phyloP scores from a whole-genome alignment of 2,797 vertebrate genomes.

The Acanthiza pusilla region DNA sequence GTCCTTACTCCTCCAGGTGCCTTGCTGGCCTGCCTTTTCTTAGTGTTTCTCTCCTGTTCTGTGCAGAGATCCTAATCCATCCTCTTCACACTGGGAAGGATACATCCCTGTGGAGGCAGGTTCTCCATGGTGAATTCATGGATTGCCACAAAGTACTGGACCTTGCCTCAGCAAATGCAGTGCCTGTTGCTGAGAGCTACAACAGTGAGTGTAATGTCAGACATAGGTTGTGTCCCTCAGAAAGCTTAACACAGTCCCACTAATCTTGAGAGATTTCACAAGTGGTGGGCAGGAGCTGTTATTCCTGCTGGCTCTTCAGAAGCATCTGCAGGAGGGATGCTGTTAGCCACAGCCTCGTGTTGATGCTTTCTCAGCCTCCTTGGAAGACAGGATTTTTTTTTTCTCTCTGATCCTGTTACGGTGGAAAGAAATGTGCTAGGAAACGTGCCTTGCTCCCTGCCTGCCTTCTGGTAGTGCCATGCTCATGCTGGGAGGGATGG shows the following conservation, averaged over 20 bases:
- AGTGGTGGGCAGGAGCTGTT: neutral
- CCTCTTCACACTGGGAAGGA: neutral
- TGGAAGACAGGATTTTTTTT: neutral
- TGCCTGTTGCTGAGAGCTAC: neutral
- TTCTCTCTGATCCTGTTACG: neutral
- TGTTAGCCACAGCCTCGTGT: neutral
- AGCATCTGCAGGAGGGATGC: neutral
- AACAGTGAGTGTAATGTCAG: neutral
- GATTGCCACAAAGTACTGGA: neutral
- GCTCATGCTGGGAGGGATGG: neutral
- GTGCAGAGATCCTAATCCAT: accelerated
- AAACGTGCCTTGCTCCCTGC: neutral
- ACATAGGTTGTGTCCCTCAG: neutral
- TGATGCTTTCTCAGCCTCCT: neutral
- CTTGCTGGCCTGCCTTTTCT: neutral
- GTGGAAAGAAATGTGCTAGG: neutral
- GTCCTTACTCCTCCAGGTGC: neutral
- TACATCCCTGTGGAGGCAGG: neutral
- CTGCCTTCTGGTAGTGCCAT: neutral
- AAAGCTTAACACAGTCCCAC: neutral
- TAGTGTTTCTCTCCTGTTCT: neutral
- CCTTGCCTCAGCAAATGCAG: neutral
- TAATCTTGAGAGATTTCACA: neutral
- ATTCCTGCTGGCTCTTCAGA: neutral
- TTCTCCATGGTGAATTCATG: neutral